These are phyloP conservation scores for Rhinichthys osculus DNA, from an alignment of 2,797 vertebrate species.

Conservation along the genomic window DNA sequence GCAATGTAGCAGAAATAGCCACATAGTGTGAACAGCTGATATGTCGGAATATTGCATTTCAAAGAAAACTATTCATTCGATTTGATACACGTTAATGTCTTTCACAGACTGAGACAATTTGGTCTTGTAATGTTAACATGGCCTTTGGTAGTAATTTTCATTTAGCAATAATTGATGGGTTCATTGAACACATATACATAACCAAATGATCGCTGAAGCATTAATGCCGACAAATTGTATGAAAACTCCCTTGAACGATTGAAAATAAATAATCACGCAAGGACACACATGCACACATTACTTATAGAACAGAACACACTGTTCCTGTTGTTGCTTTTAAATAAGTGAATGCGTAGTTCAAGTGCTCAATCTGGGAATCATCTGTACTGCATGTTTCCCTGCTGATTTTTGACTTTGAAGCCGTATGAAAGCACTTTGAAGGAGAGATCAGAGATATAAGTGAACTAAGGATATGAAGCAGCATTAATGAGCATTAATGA, in stretches of 20 bases:
- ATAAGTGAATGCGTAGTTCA: neutral
- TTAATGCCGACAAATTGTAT: conserved; percentile 21
- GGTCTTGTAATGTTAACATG: conserved; percentile 23
- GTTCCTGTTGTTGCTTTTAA: conserved; percentile 24
- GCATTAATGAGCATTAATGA: conserved; percentile 25
- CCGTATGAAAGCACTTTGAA: conserved; percentile 15
- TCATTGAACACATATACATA: conserved; percentile 35
- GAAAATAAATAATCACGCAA: conserved; percentile 13
- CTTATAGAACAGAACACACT: neutral
- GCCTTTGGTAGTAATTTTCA: conserved; percentile 42
- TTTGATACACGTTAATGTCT: conserved; percentile 39
- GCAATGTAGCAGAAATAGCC: conserved; percentile 25
- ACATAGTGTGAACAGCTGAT: conserved; percentile 26
- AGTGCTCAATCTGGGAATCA: conserved; percentile 10
- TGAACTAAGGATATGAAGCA: conserved; percentile 21
- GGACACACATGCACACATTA: conserved; percentile 14
- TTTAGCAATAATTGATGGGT: conserved; percentile 37
- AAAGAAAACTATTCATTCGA: conserved; percentile 18
- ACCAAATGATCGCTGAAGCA: conserved; percentile 36
- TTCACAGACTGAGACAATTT: conserved; percentile 17
- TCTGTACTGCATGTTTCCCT: neutral
- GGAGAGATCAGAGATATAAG: conserved; percentile 17
- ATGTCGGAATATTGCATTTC: conserved; percentile 4
- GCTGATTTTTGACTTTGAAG: conserved; percentile 21
- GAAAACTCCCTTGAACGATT: conserved; percentile 1